These are phyloP conservation scores for Proterorhinus semilunaris DNA, from an alignment of 2,113 vertebrate genomes.

Conservation along the genomic window DNA sequence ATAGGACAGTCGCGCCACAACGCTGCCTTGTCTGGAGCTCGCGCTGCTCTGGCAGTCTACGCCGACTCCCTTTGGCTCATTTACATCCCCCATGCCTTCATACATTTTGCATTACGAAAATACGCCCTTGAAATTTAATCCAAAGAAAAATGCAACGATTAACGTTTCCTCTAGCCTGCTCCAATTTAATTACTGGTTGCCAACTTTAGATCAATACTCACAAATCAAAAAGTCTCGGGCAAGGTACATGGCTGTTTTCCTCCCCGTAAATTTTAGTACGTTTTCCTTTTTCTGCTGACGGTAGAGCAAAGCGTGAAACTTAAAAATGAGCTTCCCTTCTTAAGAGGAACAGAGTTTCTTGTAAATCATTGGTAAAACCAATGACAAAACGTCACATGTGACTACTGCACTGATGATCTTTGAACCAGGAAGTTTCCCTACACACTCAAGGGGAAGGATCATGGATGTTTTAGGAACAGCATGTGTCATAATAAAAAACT, in stretches of 20 bases:
- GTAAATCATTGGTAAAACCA: slow-evolving; percentile 36
- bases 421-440: slow-evolving; percentile 47
- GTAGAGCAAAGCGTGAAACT: not conserved
- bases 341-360: slow-evolving; percentile 67
- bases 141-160: too few species aligned
- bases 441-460: not conserved
- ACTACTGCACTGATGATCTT: slow-evolving; percentile 33
- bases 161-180: not conserved
- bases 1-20: slow-evolving; percentile 57
- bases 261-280: too few species aligned
- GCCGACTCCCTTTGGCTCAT: slow-evolving; percentile 25
- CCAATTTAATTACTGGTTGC: not conserved
- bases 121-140: slow-evolving; percentile 51
- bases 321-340: not conserved
- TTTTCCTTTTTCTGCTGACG: not conserved
- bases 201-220: too few species aligned
- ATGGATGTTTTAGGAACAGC: not conserved
- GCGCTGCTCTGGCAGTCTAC: slow-evolving; percentile 32
- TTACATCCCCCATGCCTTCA: slow-evolving; percentile 22
- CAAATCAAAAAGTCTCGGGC: too few species aligned
- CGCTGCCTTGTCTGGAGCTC: slow-evolving; percentile 11
- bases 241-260: too few species aligned
- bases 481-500: slow-evolving; percentile 14
- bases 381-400: slow-evolving; percentile 48
- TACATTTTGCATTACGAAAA: slow-evolving; percentile 43